phyloP scores from a whole-genome alignment of 2,888 invertebrate genomes.

The Nymphalis c-album region DNA sequence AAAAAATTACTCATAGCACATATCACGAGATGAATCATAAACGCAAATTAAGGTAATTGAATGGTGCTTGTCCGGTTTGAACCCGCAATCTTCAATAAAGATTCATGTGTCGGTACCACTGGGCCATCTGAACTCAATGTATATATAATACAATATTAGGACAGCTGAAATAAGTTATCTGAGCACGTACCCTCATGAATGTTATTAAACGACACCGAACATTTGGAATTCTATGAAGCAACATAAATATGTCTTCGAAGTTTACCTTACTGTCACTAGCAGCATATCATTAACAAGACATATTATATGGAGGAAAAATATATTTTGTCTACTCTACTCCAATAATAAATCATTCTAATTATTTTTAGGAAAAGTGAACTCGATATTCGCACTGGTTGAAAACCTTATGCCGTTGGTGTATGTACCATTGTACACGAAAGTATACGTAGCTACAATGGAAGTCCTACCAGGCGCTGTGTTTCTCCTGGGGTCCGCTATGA shows the following conservation, averaged over 20 bases:
- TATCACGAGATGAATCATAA: no score
- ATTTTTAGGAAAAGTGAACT: conserved; percentile 84
- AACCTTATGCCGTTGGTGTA: conserved; percentile 85
- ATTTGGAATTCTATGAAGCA: conserved; percentile 17
- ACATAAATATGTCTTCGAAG: conserved; percentile 1
- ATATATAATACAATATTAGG: conserved; percentile 12
- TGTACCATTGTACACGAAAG: conserved; percentile 85
- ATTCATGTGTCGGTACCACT: no score
- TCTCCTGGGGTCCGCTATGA: conserved; percentile 83
- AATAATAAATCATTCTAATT: not conserved
- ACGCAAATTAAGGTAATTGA: no score
- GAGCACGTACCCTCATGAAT: conserved; percentile 10
- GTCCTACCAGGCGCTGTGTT: conserved; percentile 85
- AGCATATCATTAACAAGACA: not conserved
- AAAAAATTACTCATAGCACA: no score
- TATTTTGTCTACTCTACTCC: no score
- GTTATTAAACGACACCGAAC: conserved; percentile 12
- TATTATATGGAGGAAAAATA: no score
- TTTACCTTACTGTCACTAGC: not conserved
- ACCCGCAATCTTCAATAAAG: no score
- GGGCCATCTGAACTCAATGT: not conserved
- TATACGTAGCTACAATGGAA: conserved; percentile 84
- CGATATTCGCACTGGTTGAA: conserved; percentile 84
- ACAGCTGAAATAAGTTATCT: conserved; percentile 14
- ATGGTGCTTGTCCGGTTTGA: no score